Evolutionary conservation across 2,888 invertebrate genomes (phyloP).

Genomic region (Ophioninae sp.): DNA sequence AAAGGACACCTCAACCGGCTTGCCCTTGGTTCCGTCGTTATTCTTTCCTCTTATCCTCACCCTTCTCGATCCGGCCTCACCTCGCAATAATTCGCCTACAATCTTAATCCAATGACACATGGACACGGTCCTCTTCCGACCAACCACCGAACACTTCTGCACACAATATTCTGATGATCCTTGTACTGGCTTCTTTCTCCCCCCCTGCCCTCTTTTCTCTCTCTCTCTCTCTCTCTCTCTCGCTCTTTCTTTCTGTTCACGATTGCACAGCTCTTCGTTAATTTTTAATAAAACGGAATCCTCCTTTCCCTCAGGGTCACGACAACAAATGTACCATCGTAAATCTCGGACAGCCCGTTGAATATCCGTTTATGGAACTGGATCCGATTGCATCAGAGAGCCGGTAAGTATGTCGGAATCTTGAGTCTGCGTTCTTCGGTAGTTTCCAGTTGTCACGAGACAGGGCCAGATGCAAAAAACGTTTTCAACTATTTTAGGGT

Average conservation of each 20-base stretch:
- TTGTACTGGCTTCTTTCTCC: not conserved
- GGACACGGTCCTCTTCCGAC: slow-evolving; percentile 57
- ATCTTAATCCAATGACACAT: slow-evolving; percentile 76
- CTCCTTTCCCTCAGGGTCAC: slow-evolving; percentile 4
- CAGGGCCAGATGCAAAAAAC: not conserved
- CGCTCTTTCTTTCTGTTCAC: not conserved
- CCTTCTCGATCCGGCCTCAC: slow-evolving; percentile 3
- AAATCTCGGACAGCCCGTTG: slow-evolving; percentile 29
- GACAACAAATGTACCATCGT: slow-evolving; percentile 18
- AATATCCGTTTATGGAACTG: slow-evolving; percentile 25
- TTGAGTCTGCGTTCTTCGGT: not conserved
- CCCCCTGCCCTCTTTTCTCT: not conserved
- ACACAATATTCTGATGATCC: slow-evolving; percentile 24
- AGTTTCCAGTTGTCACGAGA: not conserved
- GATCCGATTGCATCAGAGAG: slow-evolving; percentile 23
- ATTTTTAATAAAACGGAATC: slow-evolving; percentile 3
- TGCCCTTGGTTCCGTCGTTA: slow-evolving; percentile 59
- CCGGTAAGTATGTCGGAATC: not conserved
- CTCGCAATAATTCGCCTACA: slow-evolving; percentile 76
- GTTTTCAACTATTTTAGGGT: not conserved
- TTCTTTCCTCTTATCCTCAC: slow-evolving; percentile 20
- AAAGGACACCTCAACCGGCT: slow-evolving; percentile 58
- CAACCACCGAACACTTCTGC: slow-evolving; percentile 19
- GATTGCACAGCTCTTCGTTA: slow-evolving; percentile 9
- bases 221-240: not conserved